phyloP scores from a whole-genome alignment of 2,797 vertebrate genomes.

The Hypotaenidia philippensis region DNA sequence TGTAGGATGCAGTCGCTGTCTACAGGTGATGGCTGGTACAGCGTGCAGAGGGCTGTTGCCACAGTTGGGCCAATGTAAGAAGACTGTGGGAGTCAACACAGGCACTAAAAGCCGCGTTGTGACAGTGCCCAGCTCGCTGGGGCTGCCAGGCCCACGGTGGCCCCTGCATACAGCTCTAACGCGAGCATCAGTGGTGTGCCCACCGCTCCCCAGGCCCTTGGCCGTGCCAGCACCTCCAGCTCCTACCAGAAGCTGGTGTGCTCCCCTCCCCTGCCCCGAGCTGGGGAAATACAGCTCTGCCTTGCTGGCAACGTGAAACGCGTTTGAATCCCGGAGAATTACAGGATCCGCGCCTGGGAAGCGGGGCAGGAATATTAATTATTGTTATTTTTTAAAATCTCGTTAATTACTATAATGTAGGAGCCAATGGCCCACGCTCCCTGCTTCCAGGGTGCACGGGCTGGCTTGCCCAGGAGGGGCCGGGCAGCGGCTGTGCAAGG shows the following conservation, averaged over 20 bases:
- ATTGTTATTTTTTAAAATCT: too few species aligned
- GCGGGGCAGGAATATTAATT: too few species aligned
- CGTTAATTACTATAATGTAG: accelerated
- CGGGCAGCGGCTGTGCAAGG: background rate
- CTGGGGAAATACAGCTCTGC: accelerated
- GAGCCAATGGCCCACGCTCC: background rate
- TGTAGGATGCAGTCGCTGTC: accelerated
- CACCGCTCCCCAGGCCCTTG: background rate
- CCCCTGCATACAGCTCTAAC: background rate
- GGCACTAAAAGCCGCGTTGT: background rate
- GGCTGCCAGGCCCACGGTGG: accelerated
- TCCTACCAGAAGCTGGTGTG: background rate
- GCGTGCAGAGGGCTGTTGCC: accelerated
- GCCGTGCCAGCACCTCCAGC: background rate
- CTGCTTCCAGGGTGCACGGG: accelerated
- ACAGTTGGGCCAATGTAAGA: accelerated
- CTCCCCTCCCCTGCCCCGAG: accelerated
- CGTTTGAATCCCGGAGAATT: too few species aligned
- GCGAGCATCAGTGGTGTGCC: accelerated
- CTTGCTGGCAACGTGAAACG: accelerated
- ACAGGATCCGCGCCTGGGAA: too few species aligned
- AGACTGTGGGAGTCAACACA: background rate
- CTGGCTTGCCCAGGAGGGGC: background rate
- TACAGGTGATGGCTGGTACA: accelerated
- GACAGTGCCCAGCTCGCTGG: accelerated